Evolutionary conservation across 2,113 vertebrate species (phyloP).

Genomic region (Stigmatopora nigra): DNA sequence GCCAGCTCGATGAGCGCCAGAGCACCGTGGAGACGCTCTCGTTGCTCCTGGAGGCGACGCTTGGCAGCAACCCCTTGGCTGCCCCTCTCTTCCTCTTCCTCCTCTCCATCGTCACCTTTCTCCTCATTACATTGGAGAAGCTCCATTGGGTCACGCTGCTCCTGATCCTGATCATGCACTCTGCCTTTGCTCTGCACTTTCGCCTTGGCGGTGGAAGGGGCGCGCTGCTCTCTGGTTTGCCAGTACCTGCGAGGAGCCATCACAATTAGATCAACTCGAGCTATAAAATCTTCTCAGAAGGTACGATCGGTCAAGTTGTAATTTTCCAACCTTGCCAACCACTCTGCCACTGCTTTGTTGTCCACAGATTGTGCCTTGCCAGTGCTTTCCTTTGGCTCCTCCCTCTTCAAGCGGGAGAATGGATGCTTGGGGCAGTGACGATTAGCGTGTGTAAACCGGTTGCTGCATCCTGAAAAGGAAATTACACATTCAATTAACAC

Average conservation of each 20-base stretch:
- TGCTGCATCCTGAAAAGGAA: slow-evolving; percentile 78
- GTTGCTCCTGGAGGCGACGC: slow-evolving; percentile 86
- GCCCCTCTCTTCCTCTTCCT: slow-evolving; percentile 62
- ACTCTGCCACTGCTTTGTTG: slow-evolving; percentile 93
- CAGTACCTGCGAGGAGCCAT: slow-evolving; percentile 76
- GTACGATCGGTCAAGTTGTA: neutral
- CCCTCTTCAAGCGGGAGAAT: slow-evolving; percentile 87
- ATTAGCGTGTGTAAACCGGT: slow-evolving; percentile 95
- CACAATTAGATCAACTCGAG: neutral
- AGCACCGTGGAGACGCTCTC: slow-evolving; percentile 90
- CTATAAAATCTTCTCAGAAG: no score
- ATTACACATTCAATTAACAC: neutral
- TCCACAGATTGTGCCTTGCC: slow-evolving; percentile 80
- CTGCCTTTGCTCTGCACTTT: slow-evolving; percentile 76
- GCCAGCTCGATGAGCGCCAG: slow-evolving; percentile 95
- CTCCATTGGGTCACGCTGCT: slow-evolving; percentile 93
- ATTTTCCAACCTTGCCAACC: slow-evolving; percentile 86
- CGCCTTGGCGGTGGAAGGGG: slow-evolving; percentile 74
- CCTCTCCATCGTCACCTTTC: slow-evolving; percentile 78
- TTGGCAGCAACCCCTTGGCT: slow-evolving; percentile 68
- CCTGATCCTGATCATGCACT: slow-evolving; percentile 79
- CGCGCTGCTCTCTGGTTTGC: slow-evolving; percentile 85
- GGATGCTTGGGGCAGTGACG: slow-evolving; percentile 95
- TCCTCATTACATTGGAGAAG: slow-evolving; percentile 87
- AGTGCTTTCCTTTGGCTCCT: slow-evolving; percentile 77